Evolutionary conservation across 2,113 vertebrate species (phyloP).

Genomic region (Archocentrus centrarchus): DNA sequence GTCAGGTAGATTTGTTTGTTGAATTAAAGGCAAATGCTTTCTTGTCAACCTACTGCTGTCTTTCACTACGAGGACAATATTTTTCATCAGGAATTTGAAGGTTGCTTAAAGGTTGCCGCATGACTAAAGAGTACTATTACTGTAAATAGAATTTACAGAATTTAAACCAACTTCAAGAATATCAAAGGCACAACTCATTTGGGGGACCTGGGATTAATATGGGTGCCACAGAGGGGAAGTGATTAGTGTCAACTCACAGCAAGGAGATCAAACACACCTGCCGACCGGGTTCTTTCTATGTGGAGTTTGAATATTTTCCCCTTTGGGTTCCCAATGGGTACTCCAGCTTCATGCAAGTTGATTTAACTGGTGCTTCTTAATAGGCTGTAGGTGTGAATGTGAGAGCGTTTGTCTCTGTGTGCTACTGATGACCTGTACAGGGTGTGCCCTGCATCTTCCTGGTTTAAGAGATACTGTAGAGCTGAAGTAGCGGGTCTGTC

Average conservation of each 20-base stretch:
- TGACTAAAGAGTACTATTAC: not conserved
- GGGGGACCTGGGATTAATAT: not conserved
- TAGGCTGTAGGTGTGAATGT: not conserved
- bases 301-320: not conserved
- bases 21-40: not conserved
- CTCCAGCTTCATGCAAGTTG: not conserved
- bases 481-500: not conserved
- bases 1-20: not conserved
- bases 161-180: not conserved
- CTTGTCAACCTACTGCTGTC: not conserved
- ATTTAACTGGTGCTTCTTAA: not conserved
- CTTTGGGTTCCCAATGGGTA: not conserved
- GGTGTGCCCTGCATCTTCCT: not conserved
- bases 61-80: not conserved
- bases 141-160: not conserved
- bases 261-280: not conserved
- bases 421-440: no score
- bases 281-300: no score
- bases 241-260: not conserved
- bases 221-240: not conserved
- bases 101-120: not conserved
- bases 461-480: no score
- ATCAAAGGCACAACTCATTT: not conserved
- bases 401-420: no score
- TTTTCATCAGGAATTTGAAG: not conserved